Evolutionary conservation across 2,888 invertebrate genomes (phyloP).

Genomic region (Choreutis nemorana): DNA sequence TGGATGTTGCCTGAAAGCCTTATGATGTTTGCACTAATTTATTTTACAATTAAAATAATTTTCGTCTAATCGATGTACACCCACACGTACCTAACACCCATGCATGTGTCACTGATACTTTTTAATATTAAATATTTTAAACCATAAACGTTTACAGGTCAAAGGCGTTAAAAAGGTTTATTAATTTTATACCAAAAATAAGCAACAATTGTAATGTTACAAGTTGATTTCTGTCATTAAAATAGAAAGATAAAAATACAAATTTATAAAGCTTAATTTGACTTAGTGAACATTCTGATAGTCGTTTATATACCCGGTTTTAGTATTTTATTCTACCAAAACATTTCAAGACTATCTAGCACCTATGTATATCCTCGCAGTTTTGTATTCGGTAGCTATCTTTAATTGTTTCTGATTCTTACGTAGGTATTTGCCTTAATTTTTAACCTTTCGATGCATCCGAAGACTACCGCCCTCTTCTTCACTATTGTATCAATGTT

Average conservation of each 20-base stretch:
- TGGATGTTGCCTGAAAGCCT: constrained; percentile 51
- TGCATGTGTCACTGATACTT: constrained; percentile 43
- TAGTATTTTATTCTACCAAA: no score
- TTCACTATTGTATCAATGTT: constrained; percentile 67
- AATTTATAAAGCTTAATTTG: no score
- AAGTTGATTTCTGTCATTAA: not conserved
- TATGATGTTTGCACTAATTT: constrained; percentile 42
- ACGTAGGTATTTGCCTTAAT: constrained; percentile 21
- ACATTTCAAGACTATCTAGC: constrained; percentile 34
- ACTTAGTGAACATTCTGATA: no score
- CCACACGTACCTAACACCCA: constrained; percentile 29
- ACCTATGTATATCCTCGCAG: constrained; percentile 28
- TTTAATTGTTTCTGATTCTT: constrained; percentile 18
- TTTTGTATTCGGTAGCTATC: no score
- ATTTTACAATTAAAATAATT: constrained; percentile 17
- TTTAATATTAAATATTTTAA: no score
- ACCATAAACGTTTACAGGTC: no score
- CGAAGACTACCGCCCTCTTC: constrained; percentile 60
- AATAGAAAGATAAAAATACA: no score
- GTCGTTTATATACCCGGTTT: no score
- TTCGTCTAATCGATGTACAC: constrained; percentile 25
- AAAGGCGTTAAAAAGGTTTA: not conserved
- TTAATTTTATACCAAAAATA: not conserved
- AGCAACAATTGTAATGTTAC: not conserved
- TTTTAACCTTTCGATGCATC: constrained; percentile 44